Base-by-base conservation (phyloP, 2,113 vertebrate genomes). In the Psephotus haematonotus region DNA sequence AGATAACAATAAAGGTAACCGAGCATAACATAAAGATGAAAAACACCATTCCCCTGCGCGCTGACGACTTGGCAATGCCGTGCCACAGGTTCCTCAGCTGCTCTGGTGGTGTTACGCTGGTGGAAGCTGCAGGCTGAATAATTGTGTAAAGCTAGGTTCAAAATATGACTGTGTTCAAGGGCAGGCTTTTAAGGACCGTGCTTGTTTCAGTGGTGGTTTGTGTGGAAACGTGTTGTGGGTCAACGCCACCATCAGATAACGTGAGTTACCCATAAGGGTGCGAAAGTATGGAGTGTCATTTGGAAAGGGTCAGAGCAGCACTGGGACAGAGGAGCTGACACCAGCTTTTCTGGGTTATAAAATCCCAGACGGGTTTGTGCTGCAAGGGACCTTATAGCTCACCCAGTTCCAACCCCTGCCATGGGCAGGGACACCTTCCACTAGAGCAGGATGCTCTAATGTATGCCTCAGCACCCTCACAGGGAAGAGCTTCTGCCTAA, bases 1-100 rank as follows among this genome's bases (percentile, higher is more conserved):
- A 93, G 89, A 69, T 92, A 96, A 86, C 69, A 69, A 74, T 44
- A 74, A 29, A 94, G 64, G 70, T 94, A 97, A 89, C 82, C 72
- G 77, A 70, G 89, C 86, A 7, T 82, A 76, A 63, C 74, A 59
- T 75, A 65, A 93, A 81, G 92, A 93, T 88, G 89, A 95, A 79
- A 84, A 93, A 69, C 52, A 33, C 52, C 6, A 0, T 78, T 95
- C 90, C 43, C 62, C 60, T 62, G 31, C 29, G 68, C 0, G 0
- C 29, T 92, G 60, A 19, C 1, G 6, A 23, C 67, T 91, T 85
- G 47, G 69, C 86, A 79, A 84, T 53, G 82, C 70, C 22, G 1
- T 27, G 50, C 53, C 63, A 41, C 44, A 27, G 68, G 74, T 81
- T 95, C 85, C 78, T 68, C 49, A 18, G 35, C 17, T 78, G 76